phyloP scores from a whole-genome alignment of 2,797 vertebrate genomes.

The Galagoides demidoff region DNA sequence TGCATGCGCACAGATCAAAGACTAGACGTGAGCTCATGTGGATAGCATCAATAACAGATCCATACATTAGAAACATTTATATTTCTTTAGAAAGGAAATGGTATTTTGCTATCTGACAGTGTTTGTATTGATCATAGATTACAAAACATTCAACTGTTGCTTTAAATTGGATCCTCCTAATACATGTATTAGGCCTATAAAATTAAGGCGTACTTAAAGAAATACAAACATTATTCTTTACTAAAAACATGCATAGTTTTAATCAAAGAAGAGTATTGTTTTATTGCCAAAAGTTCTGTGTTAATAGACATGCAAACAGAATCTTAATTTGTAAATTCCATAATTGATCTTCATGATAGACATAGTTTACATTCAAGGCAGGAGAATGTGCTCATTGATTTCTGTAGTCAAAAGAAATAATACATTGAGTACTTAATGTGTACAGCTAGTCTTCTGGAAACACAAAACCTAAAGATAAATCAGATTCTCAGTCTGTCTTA shows the following conservation, averaged over 20 bases:
- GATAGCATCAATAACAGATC: not conserved
- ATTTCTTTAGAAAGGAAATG: not conserved
- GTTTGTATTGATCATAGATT: not conserved
- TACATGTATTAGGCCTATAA: not conserved
- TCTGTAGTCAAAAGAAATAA: not conserved
- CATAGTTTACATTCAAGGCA: not conserved
- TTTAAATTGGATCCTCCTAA: not conserved
- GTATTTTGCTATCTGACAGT: not conserved
- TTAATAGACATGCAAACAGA: not conserved
- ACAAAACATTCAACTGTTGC: not conserved
- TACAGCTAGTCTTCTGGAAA: not conserved
- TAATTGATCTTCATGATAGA: not conserved
- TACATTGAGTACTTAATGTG: not conserved
- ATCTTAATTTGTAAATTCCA: not conserved
- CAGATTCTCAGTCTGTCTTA: not conserved
- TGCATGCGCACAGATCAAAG: not conserved
- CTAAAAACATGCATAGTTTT: not conserved
- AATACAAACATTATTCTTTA: not conserved
- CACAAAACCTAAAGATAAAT: not conserved
- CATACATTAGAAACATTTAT: not conserved
- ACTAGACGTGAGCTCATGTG: not conserved
- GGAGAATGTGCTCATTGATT: not conserved
- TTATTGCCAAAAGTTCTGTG: not conserved
- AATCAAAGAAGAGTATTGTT: not conserved
- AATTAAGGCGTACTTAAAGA: conserved; percentile 12